Evolutionary conservation across 1,140 invertebrate genomes (phyloP), one percentile per base, ranked within the genome.

Genomic region (Leptonema lineaticorne): DNA sequence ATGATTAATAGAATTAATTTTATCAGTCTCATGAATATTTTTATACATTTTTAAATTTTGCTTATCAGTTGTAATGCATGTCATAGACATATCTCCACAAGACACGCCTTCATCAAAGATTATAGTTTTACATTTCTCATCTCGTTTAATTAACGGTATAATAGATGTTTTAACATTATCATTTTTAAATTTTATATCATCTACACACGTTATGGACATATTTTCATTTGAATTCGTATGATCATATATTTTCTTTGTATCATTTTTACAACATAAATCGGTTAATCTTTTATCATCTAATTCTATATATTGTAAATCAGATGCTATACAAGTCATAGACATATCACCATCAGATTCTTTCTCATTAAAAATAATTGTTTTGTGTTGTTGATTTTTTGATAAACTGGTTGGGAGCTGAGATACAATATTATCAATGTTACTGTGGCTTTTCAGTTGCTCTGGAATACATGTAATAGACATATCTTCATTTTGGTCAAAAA

Each of bases 21-120:
- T n/a, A n/a, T n/a, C n/a, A n/a, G n/a, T n/a, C n/a, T n/a, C n/a
- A n/a, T n/a, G n/a, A n/a, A n/a, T n/a, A n/a, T n/a, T n/a, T n/a
- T n/a, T n/a, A 33, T 33, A 11, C 30, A 5, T 33, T 33, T 6
- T 48, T 16, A 4, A 48, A 48, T 16, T 48, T 48, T n/a, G 4
- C 11, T n/a, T 22, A 56, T 56, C 53, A 22, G 58, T 14, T 11
- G 16, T 5, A 18, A 37, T 37, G 9, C 0, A 3, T 0, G 67
- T 68, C 59, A 68, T 68, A 24, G 67, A 63, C 67, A 63, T 68
- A 1, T 63, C 27, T 26, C 67, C 62, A 9, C 53, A 45, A 22
- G 45, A 9, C 1, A 11, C 0, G 45, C 60, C 26, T 30, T 4
- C 22, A 68, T 60, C 33, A 28, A 60, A 59, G 9, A 68, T 30